These are phyloP conservation scores for Myrmophylax atrothorax DNA, from an alignment of 2,113 vertebrate species.

Conservation along the genomic window DNA sequence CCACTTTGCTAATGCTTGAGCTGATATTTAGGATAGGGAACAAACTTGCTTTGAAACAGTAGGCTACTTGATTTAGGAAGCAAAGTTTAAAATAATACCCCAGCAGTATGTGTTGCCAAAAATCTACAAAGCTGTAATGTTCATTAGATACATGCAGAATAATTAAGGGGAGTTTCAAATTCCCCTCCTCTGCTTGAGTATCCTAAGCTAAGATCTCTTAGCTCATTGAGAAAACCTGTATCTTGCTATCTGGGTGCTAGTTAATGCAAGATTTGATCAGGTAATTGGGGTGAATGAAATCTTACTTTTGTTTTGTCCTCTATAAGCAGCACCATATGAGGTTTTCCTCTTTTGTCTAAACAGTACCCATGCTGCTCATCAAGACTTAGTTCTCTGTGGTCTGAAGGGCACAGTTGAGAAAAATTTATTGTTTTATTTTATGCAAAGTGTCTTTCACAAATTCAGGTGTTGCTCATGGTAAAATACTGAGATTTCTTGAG, in stretches of 20 bases:
- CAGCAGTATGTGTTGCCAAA: neutral
- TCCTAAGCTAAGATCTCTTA: neutral
- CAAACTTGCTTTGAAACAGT: constrained; percentile 48
- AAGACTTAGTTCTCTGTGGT: neutral
- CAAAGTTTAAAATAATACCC: constrained; percentile 42
- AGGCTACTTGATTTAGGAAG: constrained; percentile 49
- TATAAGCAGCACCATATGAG: neutral
- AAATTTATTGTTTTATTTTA: neutral
- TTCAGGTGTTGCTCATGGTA: neutral
- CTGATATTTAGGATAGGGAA: neutral
- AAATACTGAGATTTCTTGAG: neutral
- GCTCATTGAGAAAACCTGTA: neutral
- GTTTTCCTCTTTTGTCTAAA: neutral
- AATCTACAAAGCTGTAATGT: neutral
- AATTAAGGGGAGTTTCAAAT: constrained; percentile 10
- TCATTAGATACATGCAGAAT: neutral
- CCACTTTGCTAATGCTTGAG: neutral
- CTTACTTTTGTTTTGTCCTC: neutral
- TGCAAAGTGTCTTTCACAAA: neutral
- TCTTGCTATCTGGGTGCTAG: neutral
- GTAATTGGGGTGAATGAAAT: neutral
- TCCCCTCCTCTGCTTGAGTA: neutral
- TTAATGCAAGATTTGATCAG: neutral
- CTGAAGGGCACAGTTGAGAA: neutral
- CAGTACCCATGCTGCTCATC: neutral